phyloP scores from a whole-genome alignment of 30 jellyfish, hydroid and myxozoan species.

The Phacellophora camtschatica region DNA sequence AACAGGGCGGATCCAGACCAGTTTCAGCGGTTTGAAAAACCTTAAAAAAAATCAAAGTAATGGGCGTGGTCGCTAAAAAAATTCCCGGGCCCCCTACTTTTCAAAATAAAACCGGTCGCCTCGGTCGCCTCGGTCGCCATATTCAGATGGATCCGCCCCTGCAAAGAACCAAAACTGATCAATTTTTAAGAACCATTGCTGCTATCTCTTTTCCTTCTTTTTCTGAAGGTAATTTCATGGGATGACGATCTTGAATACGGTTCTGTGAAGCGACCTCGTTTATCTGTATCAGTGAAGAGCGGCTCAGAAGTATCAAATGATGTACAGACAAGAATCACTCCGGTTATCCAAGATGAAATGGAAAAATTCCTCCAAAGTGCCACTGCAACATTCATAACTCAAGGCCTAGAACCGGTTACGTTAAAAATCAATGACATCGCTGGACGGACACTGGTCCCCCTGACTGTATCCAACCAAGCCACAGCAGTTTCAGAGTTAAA shows the following conservation, averaged over 20 bases:
- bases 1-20: too few species aligned
- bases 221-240: too few species aligned
- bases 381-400: constrained; percentile 46
- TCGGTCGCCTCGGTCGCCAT: too few species aligned
- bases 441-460: constrained; percentile 57
- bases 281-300: constrained; percentile 84
- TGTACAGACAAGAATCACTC: constrained; percentile 80
- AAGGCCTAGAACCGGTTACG: constrained; percentile 60
- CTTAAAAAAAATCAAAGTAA: too few species aligned
- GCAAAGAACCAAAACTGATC: too few species aligned
- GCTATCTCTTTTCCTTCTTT: too few species aligned
- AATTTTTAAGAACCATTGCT: too few species aligned
- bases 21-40: too few species aligned
- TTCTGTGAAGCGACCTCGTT: constrained; percentile 77
- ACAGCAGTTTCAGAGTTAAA: constrained; percentile 18
- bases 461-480: constrained; percentile 1
- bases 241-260: constrained; percentile 75
- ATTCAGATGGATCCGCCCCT: too few species aligned
- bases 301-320: constrained; percentile 75
- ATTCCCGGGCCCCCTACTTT: too few species aligned
- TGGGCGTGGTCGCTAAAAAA: too few species aligned
- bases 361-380: constrained; percentile 53
- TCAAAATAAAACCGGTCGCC: too few species aligned
- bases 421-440: constrained; percentile 40
- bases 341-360: constrained; percentile 82